Evolutionary conservation across 2,113 vertebrate genomes (phyloP).

Genomic region (Phaethon lepturus): DNA sequence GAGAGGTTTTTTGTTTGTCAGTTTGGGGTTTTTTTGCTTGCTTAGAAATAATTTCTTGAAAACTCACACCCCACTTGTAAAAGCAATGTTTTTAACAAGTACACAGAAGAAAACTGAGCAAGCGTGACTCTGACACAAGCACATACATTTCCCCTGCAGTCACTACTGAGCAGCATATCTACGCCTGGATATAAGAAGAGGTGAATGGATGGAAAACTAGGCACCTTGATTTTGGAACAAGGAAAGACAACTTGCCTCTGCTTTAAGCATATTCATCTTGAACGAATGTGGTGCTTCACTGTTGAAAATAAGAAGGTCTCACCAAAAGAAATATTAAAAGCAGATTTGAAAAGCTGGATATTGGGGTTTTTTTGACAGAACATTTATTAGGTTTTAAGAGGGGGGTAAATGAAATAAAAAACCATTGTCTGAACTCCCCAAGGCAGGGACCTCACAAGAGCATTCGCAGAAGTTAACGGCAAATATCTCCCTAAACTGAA

Average conservation of each 20-base stretch:
- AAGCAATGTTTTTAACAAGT: neutral
- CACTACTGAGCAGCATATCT: neutral
- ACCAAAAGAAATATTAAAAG: neutral
- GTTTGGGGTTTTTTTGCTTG: neutral
- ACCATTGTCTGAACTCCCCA: neutral
- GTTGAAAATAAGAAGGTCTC: neutral
- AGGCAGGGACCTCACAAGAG: rapidly evolving
- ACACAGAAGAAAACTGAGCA: neutral
- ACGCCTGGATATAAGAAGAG: neutral
- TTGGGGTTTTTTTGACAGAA: rapidly evolving
- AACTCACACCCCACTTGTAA: neutral
- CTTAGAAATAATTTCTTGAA: neutral
- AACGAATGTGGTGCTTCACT: neutral
- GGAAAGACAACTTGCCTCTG: neutral
- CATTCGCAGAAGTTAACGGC: rapidly evolving
- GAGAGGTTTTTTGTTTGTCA: neutral
- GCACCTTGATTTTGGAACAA: neutral
- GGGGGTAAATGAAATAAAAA: neutral
- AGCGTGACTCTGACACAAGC: neutral
- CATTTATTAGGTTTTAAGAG: neutral
- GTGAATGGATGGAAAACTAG: neutral
- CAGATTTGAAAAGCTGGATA: neutral
- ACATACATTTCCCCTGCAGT: neutral
- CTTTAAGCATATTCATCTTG: neutral
- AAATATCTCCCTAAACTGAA: neutral